Percentiles rank a stretch among this genome's conserved stretches.
Evolutionary conservation across 2,888 invertebrate species (phyloP).

Genomic region (Plebejus argus): DNA sequence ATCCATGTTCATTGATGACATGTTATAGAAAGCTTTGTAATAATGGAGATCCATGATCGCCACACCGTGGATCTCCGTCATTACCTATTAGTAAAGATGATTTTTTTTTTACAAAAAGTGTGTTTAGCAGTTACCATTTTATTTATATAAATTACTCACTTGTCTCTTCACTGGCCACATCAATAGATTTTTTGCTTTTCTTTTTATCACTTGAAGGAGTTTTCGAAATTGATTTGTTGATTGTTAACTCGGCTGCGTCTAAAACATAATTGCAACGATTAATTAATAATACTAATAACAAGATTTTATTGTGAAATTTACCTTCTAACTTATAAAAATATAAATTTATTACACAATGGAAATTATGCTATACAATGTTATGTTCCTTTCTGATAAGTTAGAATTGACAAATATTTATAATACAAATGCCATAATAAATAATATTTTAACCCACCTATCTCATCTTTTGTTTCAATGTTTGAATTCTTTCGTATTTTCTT

Average conservation of each 20-base stretch:
- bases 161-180: background rate
- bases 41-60: too few species aligned
- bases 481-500: slow-evolving; percentile 38
- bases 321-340: background rate
- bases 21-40: too few species aligned
- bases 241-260: slow-evolving; percentile 20
- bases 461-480: background rate
- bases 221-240: slow-evolving; percentile 34
- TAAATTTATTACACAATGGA: background rate
- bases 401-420: too few species aligned
- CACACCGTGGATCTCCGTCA: too few species aligned
- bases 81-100: too few species aligned
- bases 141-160: slow-evolving; percentile 3
- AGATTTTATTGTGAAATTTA: background rate
- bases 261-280: background rate
- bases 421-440: background rate
- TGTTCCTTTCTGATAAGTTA: background rate
- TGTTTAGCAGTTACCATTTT: too few species aligned
- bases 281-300: background rate
- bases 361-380: background rate
- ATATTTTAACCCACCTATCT: background rate
- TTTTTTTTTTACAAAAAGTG: too few species aligned
- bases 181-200: background rate
- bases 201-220: slow-evolving; percentile 37
- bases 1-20: too few species aligned